These are phyloP conservation scores for Mesembrinibis cayennensis DNA, from an alignment of 2,113 vertebrate species.

Conservation along the genomic window DNA sequence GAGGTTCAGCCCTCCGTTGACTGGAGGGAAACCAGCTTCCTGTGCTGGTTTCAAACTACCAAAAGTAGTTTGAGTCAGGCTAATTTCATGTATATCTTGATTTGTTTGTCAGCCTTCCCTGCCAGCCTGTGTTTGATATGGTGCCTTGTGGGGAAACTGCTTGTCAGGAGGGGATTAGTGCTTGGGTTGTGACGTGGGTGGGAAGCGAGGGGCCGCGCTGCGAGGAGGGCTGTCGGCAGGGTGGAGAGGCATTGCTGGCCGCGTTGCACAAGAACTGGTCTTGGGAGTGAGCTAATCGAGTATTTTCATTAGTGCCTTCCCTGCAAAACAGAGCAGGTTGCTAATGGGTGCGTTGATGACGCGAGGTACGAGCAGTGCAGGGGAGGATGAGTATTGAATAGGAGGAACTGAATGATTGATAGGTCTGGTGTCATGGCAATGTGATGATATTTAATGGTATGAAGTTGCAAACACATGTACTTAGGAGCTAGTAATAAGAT, in stretches of 20 bases:
- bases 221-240: not conserved
- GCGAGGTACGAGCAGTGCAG: not conserved
- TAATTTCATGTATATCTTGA: rapidly evolving
- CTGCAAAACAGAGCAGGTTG: not conserved
- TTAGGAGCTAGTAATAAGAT: not conserved
- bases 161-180: not conserved
- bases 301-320: not conserved
- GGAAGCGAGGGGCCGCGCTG: not conserved
- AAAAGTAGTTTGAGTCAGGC: too few species aligned
- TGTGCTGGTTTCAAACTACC: not conserved
- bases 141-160: not conserved
- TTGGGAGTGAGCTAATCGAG: not conserved
- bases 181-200: not conserved
- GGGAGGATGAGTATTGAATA: not conserved
- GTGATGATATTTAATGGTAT: not conserved
- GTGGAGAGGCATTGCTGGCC: not conserved
- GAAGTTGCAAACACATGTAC: not conserved
- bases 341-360: not conserved
- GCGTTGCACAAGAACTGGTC: rapidly evolving
- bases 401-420: not conserved
- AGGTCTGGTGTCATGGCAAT: not conserved
- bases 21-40: not conserved
- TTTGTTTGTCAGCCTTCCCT: not conserved
- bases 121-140: not conserved
- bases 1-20: not conserved